phyloP scores from a whole-genome alignment of 2,888 invertebrate species.

The Cremastinae sp. region DNA sequence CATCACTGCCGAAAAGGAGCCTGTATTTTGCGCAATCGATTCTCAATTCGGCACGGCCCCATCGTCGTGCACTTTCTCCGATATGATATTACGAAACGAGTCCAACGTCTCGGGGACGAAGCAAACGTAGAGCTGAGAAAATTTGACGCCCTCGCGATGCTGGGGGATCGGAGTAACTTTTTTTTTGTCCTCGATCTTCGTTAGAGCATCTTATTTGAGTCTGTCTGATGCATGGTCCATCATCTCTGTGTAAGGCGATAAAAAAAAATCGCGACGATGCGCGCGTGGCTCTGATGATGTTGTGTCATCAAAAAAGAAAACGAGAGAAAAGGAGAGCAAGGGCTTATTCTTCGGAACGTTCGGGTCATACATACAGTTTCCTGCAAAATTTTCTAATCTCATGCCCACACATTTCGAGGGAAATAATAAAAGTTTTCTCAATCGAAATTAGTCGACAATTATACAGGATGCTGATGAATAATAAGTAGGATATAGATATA shows the following conservation, averaged over 20 bases:
- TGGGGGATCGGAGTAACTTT: slow-evolving; percentile 11
- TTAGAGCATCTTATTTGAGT: too few relatives aligned
- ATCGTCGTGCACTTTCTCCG: slow-evolving; percentile 54
- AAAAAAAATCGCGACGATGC: slow-evolving; percentile 48
- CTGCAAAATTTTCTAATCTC: slow-evolving; percentile 18
- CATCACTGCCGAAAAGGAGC: slow-evolving; percentile 1
- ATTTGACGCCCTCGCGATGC: slow-evolving; percentile 44
- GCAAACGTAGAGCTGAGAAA: slow-evolving; percentile 16
- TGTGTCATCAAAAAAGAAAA: slow-evolving; percentile 36
- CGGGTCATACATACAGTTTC: slow-evolving; percentile 20
- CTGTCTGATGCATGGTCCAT: too few relatives aligned
- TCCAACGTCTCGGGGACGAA: slow-evolving; percentile 37
- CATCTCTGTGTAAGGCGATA: slow-evolving; percentile 47
- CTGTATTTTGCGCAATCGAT: slow-evolving; percentile 40
- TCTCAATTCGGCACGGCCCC: slow-evolving; percentile 43
- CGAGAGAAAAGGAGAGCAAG: slow-evolving; percentile 21
- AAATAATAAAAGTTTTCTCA: too few relatives aligned
- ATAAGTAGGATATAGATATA: too few relatives aligned
- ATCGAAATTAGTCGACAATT: too few relatives aligned
- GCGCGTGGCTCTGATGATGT: slow-evolving; percentile 25
- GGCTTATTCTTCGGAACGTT: slow-evolving; percentile 12
- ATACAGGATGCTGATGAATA: too few relatives aligned
- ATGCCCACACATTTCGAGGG: neutral
- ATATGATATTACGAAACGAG: slow-evolving; percentile 44
- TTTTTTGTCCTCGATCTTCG: slow-evolving; percentile 10